Evolutionary conservation across 2,888 invertebrate genomes (phyloP).

Genomic region (Frankliniella intonsa): DNA sequence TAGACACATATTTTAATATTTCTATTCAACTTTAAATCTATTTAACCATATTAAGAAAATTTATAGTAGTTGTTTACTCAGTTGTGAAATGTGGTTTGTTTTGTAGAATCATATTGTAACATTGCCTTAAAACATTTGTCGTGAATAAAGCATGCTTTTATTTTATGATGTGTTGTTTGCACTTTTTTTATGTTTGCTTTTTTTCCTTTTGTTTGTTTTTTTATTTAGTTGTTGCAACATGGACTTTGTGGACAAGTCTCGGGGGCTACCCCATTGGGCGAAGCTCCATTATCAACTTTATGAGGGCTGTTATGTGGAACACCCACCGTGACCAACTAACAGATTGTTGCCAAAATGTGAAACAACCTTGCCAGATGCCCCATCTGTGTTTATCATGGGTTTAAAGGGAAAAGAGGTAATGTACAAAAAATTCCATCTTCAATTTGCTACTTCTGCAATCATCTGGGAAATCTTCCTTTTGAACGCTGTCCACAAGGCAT

Average conservation of each 20-base stretch:
- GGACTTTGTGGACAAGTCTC: background rate
- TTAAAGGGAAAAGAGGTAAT: too few species aligned
- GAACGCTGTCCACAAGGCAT: too few species aligned
- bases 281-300: background rate
- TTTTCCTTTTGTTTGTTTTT: background rate
- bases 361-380: too few species aligned
- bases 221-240: conserved; percentile 23
- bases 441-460: too few species aligned
- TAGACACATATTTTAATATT: too few species aligned
- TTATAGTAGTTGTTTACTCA: background rate
- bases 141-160: background rate
- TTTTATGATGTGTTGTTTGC: background rate
- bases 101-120: background rate
- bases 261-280: background rate
- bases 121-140: background rate
- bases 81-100: background rate
- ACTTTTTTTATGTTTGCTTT: background rate
- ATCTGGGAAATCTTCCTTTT: too few species aligned
- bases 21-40: too few species aligned
- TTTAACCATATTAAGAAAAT: too few species aligned
- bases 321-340: background rate
- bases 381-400: too few species aligned
- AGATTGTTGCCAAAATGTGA: background rate
- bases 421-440: too few species aligned
- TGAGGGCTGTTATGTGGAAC: background rate